Evolutionary conservation across 2,888 invertebrate genomes (phyloP).

Genomic region (Eueremaeus valkanovi): DNA sequence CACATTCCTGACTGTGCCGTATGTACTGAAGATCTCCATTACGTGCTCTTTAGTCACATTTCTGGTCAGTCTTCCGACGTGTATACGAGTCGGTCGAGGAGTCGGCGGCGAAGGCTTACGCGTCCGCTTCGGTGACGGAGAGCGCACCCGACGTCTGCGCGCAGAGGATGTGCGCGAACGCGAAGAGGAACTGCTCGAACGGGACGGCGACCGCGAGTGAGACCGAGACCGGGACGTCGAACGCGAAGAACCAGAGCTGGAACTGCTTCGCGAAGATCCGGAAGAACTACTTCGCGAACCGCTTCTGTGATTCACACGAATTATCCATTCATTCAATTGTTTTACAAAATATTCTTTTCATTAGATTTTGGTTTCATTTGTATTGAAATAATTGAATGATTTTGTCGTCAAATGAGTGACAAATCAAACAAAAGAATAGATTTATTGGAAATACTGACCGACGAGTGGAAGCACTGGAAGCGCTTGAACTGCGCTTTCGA

Average conservation of each 20-base stretch:
- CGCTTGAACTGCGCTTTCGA: conserved; percentile 27
- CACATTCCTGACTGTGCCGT: conserved; percentile 69
- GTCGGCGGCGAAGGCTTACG: conserved; percentile 62
- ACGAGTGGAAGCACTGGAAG: conserved; percentile 4
- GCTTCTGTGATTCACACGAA: background rate
- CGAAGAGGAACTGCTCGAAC: conserved; percentile 60
- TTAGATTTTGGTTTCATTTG: too few relatives aligned
- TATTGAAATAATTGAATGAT: too few relatives aligned
- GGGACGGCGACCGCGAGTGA: conserved; percentile 43
- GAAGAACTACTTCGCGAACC: conserved; percentile 34
- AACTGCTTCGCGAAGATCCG: conserved; percentile 32
- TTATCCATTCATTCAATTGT: background rate
- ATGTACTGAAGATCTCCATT: conserved; percentile 70
- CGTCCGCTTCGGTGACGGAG: conserved; percentile 56
- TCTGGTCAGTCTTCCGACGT: conserved; percentile 83
- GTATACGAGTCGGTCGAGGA: conserved; percentile 86
- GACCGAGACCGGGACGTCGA: conserved; percentile 44
- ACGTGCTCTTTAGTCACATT: conserved; percentile 84
- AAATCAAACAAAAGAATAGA: background rate
- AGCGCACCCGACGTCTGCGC: conserved; percentile 46
- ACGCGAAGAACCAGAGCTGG: conserved; percentile 40
- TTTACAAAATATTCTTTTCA: background rate
- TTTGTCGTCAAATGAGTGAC: background rate
- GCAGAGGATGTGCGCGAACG: conserved; percentile 59
- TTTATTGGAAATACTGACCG: background rate